These are phyloP conservation scores for Drosophila lacteicornis DNA, from an alignment of 1,140 invertebrate genomes.

Conservation along the genomic window DNA sequence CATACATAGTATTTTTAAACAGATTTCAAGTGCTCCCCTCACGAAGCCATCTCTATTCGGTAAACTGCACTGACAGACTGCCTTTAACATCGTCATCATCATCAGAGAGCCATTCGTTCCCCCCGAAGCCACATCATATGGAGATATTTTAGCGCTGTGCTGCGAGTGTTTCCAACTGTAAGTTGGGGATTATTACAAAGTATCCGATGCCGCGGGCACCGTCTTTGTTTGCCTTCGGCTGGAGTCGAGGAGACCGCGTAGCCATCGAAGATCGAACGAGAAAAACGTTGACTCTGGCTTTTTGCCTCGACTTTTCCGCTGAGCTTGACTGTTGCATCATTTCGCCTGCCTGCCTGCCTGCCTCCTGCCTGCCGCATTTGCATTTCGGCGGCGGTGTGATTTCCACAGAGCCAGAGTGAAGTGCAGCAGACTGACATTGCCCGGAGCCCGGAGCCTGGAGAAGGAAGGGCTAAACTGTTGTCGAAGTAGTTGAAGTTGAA, in stretches of 20 bases:
- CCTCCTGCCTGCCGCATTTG: constrained; percentile 24
- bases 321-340: constrained; percentile 70
- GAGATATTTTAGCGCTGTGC: constrained; percentile 23
- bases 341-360: constrained; percentile 15
- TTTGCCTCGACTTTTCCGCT: constrained; percentile 54
- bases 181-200: constrained; percentile 73
- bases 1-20: neutral
- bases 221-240: constrained; percentile 51
- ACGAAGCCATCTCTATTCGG: constrained; percentile 50
- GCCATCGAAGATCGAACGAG: constrained; percentile 46
- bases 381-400: constrained; percentile 37
- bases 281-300: constrained; percentile 40
- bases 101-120: constrained; percentile 38
- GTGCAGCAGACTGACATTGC: constrained; percentile 58
- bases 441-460: constrained; percentile 9
- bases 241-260: constrained; percentile 11
- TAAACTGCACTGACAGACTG: constrained; percentile 66
- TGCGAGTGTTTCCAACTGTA: constrained; percentile 53
- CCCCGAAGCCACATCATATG: constrained; percentile 33
- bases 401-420: constrained; percentile 21
- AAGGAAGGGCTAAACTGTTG: constrained; percentile 52
- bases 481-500: constrained; percentile 56
- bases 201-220: constrained; percentile 51
- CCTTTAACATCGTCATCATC: constrained; percentile 57
- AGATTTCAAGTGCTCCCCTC: constrained; percentile 7